Percentiles rank a stretch among this genome's conserved stretches.
Evolutionary conservation across 2,888 invertebrate species (phyloP).

Genomic region (Saturnia pavonia): DNA sequence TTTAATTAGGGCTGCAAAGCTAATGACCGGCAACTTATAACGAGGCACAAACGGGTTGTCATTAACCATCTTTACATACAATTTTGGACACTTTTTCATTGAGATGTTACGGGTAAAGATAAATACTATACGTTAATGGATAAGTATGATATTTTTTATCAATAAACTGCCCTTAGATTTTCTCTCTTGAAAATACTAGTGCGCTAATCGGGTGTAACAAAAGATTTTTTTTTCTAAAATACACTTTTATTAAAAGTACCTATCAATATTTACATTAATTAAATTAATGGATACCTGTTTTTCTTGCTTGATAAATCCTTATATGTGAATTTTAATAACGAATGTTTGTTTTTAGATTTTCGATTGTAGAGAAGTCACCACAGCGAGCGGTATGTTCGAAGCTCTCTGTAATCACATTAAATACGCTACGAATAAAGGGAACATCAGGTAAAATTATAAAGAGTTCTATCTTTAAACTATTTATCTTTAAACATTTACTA

Average conservation of each 20-base stretch:
- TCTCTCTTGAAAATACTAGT: too few species aligned
- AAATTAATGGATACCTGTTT: too few species aligned
- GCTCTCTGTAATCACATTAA: constrained; percentile 98
- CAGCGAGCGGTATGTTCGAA: constrained; percentile 98
- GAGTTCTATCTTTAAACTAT: too few species aligned
- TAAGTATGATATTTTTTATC: too few species aligned
- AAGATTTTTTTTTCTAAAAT: too few species aligned
- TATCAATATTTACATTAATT: too few species aligned
- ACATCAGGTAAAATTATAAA: constrained; percentile 90
- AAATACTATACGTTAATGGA: not conserved
- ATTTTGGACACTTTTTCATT: constrained; percentile 1
- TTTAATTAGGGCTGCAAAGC: constrained; percentile 60
- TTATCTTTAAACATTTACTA: too few species aligned
- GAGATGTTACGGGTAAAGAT: too few species aligned
- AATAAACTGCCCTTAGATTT: too few species aligned
- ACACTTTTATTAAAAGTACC: too few species aligned
- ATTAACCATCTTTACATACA: constrained; percentile 35
- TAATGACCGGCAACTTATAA: constrained; percentile 52
- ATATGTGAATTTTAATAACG: not conserved
- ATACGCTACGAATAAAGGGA: constrained; percentile 97
- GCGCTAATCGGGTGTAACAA: too few species aligned
- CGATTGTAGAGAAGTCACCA: constrained; percentile 96
- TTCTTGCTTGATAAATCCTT: too few species aligned
- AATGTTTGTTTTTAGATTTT: constrained; percentile 86
- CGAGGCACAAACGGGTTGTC: constrained; percentile 50